phyloP scores from a whole-genome alignment of 1,140 invertebrate genomes.

The Theocolax elegans region DNA sequence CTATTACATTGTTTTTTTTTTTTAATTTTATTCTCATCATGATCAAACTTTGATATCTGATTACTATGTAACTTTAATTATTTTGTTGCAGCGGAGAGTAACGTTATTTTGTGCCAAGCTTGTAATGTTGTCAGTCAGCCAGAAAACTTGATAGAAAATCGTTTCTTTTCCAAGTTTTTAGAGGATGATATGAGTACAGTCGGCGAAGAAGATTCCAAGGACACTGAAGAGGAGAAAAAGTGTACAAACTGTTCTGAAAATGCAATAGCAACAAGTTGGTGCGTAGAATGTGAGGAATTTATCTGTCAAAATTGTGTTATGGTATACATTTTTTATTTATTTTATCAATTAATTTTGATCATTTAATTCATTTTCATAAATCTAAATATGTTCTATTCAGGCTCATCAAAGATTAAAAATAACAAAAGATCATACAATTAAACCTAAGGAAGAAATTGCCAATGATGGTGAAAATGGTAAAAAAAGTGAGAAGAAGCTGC shows the following conservation, averaged over 20 bases:
- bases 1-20: no score
- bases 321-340: conserved; percentile 48
- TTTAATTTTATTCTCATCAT: no score
- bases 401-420: conserved; percentile 84
- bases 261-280: conserved; percentile 84
- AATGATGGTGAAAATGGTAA: conserved; percentile 66
- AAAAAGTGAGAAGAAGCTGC: conserved; percentile 66
- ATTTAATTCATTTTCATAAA: conserved; percentile 14
- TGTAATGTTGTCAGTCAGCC: conserved; percentile 60
- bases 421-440: conserved; percentile 92
- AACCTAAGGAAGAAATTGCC: conserved; percentile 82
- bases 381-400: conserved; percentile 50
- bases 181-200: conserved; percentile 65
- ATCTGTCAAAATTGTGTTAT: conserved; percentile 89
- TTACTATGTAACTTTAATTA: not conserved
- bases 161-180: conserved; percentile 59
- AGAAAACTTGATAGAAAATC: conserved; percentile 63
- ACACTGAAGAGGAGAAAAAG: conserved; percentile 69
- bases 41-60: not conserved
- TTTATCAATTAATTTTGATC: conserved; percentile 18
- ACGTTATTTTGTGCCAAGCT: conserved; percentile 56
- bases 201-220: conserved; percentile 58
- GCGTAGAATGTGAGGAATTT: conserved; percentile 88
- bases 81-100: conserved; percentile 52
- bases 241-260: conserved; percentile 89